Conservation (phyloP, 2,113 vertebrate genomes). For the Ivindomyrus marchei region DNA sequence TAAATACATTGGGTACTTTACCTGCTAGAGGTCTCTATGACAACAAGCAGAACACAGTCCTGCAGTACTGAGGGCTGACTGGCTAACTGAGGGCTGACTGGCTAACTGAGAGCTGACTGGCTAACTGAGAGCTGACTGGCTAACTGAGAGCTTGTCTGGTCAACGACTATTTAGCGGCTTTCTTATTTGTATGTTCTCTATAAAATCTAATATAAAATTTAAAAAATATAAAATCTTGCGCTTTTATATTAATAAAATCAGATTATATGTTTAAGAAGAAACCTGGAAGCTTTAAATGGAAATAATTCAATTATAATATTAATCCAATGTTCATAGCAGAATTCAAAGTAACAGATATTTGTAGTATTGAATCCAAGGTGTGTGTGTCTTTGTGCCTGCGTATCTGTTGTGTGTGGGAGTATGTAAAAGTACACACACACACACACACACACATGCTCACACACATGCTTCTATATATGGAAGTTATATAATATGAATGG, state of each 20-base stretch:
- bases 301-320: background rate
- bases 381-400: background rate
- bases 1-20: constrained; percentile 32
- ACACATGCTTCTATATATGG: background rate
- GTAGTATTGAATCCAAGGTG: background rate
- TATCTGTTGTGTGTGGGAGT: background rate
- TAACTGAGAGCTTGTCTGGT: constrained; percentile 48
- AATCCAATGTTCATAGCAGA: background rate
- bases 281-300: background rate
- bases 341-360: background rate
- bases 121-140: constrained; percentile 25
- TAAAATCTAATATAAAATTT: too few relatives aligned
- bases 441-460: background rate
- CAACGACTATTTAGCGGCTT: constrained; percentile 59
- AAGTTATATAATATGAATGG: background rate
- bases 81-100: constrained; percentile 18
- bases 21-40: constrained; percentile 48
- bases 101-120: constrained; percentile 40
- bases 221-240: background rate
- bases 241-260: background rate
- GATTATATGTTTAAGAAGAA: background rate
- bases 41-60: constrained; percentile 37
- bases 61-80: constrained; percentile 24
- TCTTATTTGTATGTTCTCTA: constrained; percentile 54
- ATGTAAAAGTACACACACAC: background rate